Evolutionary conservation across 2,113 vertebrate genomes (phyloP).

Genomic region (Gila orcuttii): DNA sequence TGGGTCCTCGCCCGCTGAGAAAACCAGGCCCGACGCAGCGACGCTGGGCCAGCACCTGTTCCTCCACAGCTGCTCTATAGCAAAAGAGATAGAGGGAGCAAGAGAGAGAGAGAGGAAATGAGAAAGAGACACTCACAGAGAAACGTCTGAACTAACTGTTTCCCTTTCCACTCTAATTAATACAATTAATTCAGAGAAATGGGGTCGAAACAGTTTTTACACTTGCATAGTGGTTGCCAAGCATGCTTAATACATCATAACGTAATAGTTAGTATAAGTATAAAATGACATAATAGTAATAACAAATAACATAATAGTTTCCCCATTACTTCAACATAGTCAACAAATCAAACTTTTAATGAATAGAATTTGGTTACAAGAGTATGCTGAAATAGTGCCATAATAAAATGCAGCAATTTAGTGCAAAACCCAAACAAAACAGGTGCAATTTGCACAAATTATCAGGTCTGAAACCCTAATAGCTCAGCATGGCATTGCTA

Average conservation of each 20-base stretch:
- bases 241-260: constrained; percentile 60
- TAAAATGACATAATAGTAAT: constrained; percentile 47
- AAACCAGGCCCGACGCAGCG: constrained; percentile 73
- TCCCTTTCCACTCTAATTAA: constrained; percentile 58
- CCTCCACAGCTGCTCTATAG: constrained; percentile 62
- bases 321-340: constrained; percentile 70
- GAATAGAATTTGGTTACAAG: constrained; percentile 69
- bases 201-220: constrained; percentile 35
- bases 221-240: constrained; percentile 73
- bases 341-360: constrained; percentile 61
- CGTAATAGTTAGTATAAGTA: constrained; percentile 12
- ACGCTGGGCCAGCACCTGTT: constrained; percentile 80
- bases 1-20: constrained; percentile 72
- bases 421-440: constrained; percentile 71
- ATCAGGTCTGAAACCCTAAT: constrained; percentile 7
- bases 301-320: constrained; percentile 49
- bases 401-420: constrained; percentile 70
- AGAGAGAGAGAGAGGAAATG: constrained; percentile 43
- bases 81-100: constrained; percentile 52
- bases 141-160: constrained; percentile 58
- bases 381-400: constrained; percentile 70
- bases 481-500: background rate
- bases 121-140: constrained; percentile 38
- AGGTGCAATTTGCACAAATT: constrained; percentile 71
- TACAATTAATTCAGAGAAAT: constrained; percentile 58